Evolutionary conservation across 2,888 invertebrate genomes (phyloP), one percentile per base, ranked within the genome.

Genomic region (Perithous albicinctus): DNA sequence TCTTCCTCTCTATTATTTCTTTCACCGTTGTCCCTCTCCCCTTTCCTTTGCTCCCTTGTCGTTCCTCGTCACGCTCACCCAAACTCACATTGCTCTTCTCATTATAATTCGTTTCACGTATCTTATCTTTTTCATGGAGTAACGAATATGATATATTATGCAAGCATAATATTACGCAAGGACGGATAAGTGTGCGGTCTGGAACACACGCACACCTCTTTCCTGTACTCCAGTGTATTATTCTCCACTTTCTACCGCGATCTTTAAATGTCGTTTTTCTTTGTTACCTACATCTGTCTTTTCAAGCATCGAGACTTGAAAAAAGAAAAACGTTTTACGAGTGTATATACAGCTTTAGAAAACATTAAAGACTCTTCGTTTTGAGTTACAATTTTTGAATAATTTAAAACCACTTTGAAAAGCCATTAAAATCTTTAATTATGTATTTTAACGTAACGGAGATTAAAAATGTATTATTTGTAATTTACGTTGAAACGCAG

Each of bases 1-100:
- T 66, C 63, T 67, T 61, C 72, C 67, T 74, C 61, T 63, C 78
- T 64, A 59, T 72, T 72, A 56, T 67, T 35, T 77, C 72, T 79
- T 76, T 78, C 74, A 76, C 56, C 70, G 51, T 78, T 73, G 56
- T 43, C 64, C 10, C 54, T 48, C 48, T 59, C 63, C 32, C 41
- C 69, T 72, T 73, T 59, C 79, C 23, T 10, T 38, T 59, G 18
- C 56, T 72, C 69, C n/a, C 38, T 70, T 41, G n/a, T 70, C 59
- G 29, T 56, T n/a, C 56, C 15, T 64, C 77, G 66, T 79, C 48
- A 51, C 63, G 35, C 63, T 77, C 63, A 38, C 70, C 54, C 48
- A 43, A 64, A 35, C 48, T 59, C 74, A 46, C 48, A 54, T 77
- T 46, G 23, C 7, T 67, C 54, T 48, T 56, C 54, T 73, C 56